Evolutionary conservation across 1,140 invertebrate species (phyloP), one percentile per base, ranked within the genome.

Genomic region (Drosophila carrolli): DNA sequence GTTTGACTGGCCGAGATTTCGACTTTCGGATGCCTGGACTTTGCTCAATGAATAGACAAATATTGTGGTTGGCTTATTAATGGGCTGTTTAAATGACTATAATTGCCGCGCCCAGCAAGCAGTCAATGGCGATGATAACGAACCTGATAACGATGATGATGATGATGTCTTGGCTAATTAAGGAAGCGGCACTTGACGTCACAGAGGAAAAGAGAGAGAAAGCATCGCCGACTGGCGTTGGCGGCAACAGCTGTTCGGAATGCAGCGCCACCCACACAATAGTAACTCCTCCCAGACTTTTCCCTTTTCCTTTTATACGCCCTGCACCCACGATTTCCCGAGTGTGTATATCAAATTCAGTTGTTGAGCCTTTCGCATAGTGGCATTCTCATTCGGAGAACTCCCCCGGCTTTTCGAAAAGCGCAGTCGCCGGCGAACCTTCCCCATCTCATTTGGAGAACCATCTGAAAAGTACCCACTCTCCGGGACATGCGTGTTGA

Each of bases 61-160:
- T 82, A 82, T 82, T 82, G 75, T 78, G 79, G 68, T 59, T 82
- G 79, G 61, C 79, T 82, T 82, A 82, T 82, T 82, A 82, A 82
- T 82, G 79, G 70, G 46, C 54, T 67, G 62, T 70, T 74, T 65
- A 59, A 68, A 63, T 62, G 63, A 79, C 57, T 57, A 68, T 79
- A 75, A 79, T 79, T 55, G 47, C 51, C 57, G 55, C 58, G 50
- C 43, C 55, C 76, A 74, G 76, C 67, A 23, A 62, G 76, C 59
- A 53, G 59, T 66, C 63, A 38, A 43, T 19, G 41, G 27, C 14
- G 14, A 32, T 41, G 35, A 40, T 53, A 29, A 55, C 44, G 35
- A 67, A 51, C 13, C 29, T 55, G 37, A 51, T 68, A 35, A 19
- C 23, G 8, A 46, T 27, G 40, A 43, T 53, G 41, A 56, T 46